Evolutionary conservation across 2,888 invertebrate species (phyloP).

Genomic region (Holacanthella duospinosa): DNA sequence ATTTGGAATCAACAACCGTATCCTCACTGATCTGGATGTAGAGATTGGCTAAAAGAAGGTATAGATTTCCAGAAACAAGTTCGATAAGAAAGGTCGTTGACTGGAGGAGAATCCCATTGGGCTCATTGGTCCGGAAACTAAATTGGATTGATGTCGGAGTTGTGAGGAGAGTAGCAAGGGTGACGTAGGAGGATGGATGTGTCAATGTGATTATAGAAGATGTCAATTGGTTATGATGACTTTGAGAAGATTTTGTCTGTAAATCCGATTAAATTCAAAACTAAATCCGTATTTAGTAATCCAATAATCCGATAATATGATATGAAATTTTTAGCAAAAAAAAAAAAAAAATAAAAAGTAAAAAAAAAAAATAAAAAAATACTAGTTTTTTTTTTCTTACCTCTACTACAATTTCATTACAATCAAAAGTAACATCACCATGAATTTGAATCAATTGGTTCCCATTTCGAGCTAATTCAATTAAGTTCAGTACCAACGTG

Average conservation of each 20-base stretch:
- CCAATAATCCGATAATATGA: neutral
- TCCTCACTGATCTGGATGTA: neutral
- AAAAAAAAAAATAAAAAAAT: neutral
- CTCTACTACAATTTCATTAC: constrained; percentile 51
- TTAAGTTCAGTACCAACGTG: constrained; percentile 71
- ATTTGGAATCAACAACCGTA: neutral
- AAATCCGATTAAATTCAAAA: no score
- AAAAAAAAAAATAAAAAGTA: neutral
- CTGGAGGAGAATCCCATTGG: constrained; percentile 4
- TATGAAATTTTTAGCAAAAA: neutral
- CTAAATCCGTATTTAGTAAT: neutral
- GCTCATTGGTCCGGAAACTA: neutral
- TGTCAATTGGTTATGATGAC: neutral
- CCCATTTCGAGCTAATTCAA: constrained; percentile 74
- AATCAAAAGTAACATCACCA: constrained; percentile 76
- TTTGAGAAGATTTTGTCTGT: no score
- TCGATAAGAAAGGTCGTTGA: neutral
- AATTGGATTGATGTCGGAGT: neutral
- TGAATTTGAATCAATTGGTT: constrained; percentile 69
- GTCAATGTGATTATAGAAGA: neutral
- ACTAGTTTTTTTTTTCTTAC: no score
- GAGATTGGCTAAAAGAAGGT: neutral
- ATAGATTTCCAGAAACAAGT: neutral
- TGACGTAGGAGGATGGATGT: neutral
- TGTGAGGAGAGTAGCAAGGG: neutral